Conservation (phyloP, 2,113 vertebrate genomes). For the Piprites chloris region DNA sequence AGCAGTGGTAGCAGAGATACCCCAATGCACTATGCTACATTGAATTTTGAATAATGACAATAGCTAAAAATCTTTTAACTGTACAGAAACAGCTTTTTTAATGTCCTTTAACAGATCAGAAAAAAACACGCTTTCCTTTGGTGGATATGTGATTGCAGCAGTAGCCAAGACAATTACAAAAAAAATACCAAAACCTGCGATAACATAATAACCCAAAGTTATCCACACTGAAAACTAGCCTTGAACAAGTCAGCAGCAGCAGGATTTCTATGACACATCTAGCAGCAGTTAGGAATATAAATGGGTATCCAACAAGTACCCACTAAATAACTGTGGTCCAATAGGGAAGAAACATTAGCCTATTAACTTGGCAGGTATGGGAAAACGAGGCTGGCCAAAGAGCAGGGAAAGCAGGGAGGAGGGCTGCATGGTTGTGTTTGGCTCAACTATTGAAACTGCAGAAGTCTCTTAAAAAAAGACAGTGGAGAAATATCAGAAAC, state of each 20-base stretch:
- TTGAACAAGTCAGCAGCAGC: not conserved
- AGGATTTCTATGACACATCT: not conserved
- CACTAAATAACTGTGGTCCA: not conserved
- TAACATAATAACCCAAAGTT: not conserved
- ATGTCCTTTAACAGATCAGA: not conserved
- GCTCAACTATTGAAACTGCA: not conserved
- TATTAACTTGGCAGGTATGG: not conserved
- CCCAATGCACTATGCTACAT: rapidly evolving
- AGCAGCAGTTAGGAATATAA: not conserved
- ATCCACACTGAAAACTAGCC: not conserved
- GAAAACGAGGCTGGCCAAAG: not conserved
- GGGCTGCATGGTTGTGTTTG: rapidly evolving
- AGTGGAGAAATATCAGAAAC: not conserved
- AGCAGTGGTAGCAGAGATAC: not conserved
- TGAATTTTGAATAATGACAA: not conserved
- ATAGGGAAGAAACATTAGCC: not conserved
- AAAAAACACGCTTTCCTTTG: not conserved
- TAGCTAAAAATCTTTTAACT: not conserved
- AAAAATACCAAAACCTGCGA: rapidly evolving
- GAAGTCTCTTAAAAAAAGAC: not conserved
- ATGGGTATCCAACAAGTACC: not conserved
- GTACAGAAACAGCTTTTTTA: not conserved
- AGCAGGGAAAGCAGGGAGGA: not conserved
- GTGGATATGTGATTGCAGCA: not conserved
- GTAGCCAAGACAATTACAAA: not conserved